Percentiles rank a stretch among this genome's conserved stretches.
Conservation (phyloP, 2,888 invertebrate genomes). For the Mamestra brassicae region DNA sequence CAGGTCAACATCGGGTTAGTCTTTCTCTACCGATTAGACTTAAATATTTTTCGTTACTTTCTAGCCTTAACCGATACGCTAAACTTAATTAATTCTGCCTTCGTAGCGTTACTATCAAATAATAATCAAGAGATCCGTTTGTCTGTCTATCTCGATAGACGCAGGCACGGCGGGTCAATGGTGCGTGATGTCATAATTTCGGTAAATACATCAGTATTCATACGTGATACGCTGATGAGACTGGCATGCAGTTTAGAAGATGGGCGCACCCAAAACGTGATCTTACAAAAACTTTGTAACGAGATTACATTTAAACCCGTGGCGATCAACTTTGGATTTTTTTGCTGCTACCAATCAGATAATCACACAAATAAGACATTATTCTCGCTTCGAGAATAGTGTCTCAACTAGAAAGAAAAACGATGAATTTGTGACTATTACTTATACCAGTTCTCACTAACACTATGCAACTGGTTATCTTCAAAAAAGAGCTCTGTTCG, state of each 20-base stretch:
- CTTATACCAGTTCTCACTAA: neutral
- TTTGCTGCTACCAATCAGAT: conserved; percentile 14
- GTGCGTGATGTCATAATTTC: conserved; percentile 83
- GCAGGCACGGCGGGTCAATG: conserved; percentile 82
- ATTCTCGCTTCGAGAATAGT: no score
- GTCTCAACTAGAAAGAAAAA: no score
- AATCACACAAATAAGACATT: conserved; percentile 2
- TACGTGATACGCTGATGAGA: conserved; percentile 65
- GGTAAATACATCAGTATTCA: conserved; percentile 76
- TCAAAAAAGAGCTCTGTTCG: neutral
- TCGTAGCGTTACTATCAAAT: conserved; percentile 17
- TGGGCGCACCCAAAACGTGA: conserved; percentile 75
- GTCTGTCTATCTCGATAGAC: conserved; percentile 63
- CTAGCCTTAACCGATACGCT: neutral
- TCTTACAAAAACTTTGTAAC: conserved; percentile 42
- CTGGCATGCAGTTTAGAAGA: conserved; percentile 71
- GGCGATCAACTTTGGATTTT: conserved; percentile 16
- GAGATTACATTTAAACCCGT: conserved; percentile 33
- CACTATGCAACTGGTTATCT: neutral
- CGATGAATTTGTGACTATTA: no score
- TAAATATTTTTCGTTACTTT: neutral
- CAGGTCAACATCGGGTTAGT: neutral
- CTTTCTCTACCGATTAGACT: neutral
- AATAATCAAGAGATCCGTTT: conserved; percentile 42
- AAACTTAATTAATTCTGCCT: conserved; percentile 9